phyloP scores from a whole-genome alignment of 2,797 vertebrate species.

The Chelon auratus region DNA sequence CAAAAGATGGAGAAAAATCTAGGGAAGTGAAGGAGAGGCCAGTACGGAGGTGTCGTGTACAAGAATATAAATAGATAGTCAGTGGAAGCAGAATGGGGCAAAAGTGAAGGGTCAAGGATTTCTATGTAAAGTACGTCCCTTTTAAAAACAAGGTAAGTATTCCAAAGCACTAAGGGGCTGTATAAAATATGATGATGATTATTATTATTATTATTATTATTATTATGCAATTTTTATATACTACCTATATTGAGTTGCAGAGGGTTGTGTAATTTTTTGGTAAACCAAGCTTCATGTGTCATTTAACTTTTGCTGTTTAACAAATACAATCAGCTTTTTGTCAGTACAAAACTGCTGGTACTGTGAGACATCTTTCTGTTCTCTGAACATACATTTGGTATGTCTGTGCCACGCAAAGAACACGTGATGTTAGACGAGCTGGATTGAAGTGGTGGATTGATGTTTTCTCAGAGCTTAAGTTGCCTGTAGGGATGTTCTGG shows the following conservation, averaged over 20 bases:
- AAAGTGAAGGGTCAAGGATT: not conserved
- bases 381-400: too few relatives aligned
- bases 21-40: not conserved
- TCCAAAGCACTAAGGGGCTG: not conserved
- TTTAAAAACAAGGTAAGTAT: not conserved
- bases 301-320: too few relatives aligned
- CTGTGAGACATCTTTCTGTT: too few relatives aligned
- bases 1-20: slow-evolving; percentile 1
- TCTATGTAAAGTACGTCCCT: not conserved
- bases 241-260: not conserved
- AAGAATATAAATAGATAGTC: slow-evolving; percentile 20
- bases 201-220: not conserved
- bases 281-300: too few relatives aligned
- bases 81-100: not conserved
- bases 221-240: not conserved
- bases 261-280: not conserved
- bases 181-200: too few relatives aligned
- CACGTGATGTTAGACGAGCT: too few relatives aligned
- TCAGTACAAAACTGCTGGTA: too few relatives aligned
- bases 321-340: too few relatives aligned
- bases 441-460: too few relatives aligned
- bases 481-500: too few relatives aligned
- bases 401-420: too few relatives aligned
- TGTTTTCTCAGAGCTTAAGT: too few relatives aligned
- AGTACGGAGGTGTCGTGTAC: not conserved